Conservation (phyloP, 2,797 vertebrate species). For the Pogoniulus pusillus region DNA sequence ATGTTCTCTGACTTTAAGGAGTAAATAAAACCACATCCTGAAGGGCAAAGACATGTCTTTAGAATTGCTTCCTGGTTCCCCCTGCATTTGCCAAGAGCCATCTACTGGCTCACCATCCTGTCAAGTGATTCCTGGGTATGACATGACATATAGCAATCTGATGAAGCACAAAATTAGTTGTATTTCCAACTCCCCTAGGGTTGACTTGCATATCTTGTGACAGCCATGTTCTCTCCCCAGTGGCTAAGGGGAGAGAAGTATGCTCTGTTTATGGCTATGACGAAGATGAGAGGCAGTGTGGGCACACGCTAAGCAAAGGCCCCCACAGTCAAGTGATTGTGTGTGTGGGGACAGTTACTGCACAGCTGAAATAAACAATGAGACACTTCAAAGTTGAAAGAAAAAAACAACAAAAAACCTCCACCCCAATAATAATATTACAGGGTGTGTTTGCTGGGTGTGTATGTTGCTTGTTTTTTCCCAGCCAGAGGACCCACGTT, state of each 20-base stretch:
- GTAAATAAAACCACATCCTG: not conserved
- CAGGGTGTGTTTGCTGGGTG: not conserved
- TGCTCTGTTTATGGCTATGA: not conserved
- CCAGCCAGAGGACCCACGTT: not conserved
- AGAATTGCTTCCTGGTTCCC: not conserved
- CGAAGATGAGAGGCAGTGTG: not conserved
- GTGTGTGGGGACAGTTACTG: not conserved
- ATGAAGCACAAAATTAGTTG: not conserved
- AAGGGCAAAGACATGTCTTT: not conserved
- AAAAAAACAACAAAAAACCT: not conserved
- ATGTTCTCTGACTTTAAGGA: not conserved
- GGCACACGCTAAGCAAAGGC: not conserved
- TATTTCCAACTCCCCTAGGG: not conserved
- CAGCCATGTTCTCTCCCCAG: fast-evolving
- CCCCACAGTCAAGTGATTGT: not conserved
- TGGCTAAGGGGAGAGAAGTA: fast-evolving
- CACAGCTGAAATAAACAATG: not conserved
- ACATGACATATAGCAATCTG: not conserved
- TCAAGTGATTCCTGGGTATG: not conserved
- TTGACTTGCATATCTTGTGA: not conserved
- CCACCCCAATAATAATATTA: not conserved
- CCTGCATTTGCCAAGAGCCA: not conserved
- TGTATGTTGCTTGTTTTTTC: not conserved
- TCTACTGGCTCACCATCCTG: not conserved
- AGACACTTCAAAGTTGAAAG: not conserved